Evolutionary conservation across 2,113 vertebrate species (phyloP).

Genomic region (Equus quagga): DNA sequence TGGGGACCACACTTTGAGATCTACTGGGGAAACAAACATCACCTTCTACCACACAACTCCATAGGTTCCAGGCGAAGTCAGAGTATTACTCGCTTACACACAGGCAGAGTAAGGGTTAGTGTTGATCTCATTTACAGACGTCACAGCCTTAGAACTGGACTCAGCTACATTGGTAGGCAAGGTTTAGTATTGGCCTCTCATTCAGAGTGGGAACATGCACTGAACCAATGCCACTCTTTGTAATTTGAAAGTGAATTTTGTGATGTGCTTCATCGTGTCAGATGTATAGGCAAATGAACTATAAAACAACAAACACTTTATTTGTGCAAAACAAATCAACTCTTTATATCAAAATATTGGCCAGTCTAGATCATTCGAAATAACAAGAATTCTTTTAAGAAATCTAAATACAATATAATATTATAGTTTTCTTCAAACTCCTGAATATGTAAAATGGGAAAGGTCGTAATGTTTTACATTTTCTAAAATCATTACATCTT

Average conservation of each 20-base stretch:
- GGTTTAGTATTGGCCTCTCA: background rate
- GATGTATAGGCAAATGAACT: background rate
- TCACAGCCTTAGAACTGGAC: background rate
- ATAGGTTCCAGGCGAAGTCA: background rate
- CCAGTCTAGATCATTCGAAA: background rate
- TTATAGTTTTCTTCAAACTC: background rate
- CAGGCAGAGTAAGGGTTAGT: background rate
- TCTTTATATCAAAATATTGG: background rate
- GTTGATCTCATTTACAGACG: background rate
- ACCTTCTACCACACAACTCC: background rate
- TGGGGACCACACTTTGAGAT: background rate
- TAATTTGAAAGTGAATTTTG: background rate
- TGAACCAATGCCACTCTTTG: background rate
- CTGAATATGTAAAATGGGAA: background rate
- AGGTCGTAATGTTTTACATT: background rate
- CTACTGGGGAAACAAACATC: accelerated
- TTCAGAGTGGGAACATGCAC: too few relatives aligned
- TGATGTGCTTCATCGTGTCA: background rate
- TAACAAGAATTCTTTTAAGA: background rate
- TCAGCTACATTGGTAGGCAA: background rate
- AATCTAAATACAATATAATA: background rate
- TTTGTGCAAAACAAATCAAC: background rate
- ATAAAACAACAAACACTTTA: background rate
- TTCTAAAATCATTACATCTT: background rate
- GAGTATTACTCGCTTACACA: background rate